Base-by-base conservation (phyloP, 2,113 vertebrate genomes). In the Atractosteus spatula region DNA sequence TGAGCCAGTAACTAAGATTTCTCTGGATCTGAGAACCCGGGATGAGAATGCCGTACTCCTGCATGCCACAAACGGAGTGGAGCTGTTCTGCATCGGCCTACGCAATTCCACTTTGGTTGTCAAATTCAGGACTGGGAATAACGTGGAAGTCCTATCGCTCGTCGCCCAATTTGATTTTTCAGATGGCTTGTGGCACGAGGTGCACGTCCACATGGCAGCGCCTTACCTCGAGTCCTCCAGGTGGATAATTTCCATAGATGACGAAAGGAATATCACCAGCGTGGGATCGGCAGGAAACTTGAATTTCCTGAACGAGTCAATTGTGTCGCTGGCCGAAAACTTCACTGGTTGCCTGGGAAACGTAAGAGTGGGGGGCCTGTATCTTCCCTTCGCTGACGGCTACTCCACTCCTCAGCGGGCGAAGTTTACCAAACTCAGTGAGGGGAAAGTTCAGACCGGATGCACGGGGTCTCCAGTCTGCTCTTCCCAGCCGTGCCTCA, bases 261-360 rank as follows among this genome's bases (percentile, higher is more conserved):
- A 86, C 0, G 75, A 77, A 0, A 69, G 14, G 2, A 89, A 90
- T 0, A 17, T 76, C 1, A 82, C 81, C 3, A 92, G 93, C 77
- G 82, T 78, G 10, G 88, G 86, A 0, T 73, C 41, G 0, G 87
- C 90, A 0, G 91, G 90, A 0, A 92, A 70, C 80, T 75, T 97
- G 66, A 91, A 91, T 81, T 98, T 97, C 77, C 86, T 98, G 2
- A 94, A 89, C 68, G 79, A 84, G 71, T 85, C 88, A 0, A 79
- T 71, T 0, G 29, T 99, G 3, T 75, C 87, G 41, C 11, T 98
- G 68, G 95, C 94, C 0, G 91, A 96, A 59, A 94, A 94, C 29
- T 98, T 94, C 89, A 94, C 92, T 0, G 97, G 97, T 74, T 99
- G 97, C 83, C 81, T 99, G 4, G 93, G 95, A 4, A 92, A 85